A percentile compares a stretch with the other conserved stretches of the same genome.
Evolutionary conservation across 2,797 vertebrate genomes (phyloP).

Genomic region (Eptatretus atami): DNA sequence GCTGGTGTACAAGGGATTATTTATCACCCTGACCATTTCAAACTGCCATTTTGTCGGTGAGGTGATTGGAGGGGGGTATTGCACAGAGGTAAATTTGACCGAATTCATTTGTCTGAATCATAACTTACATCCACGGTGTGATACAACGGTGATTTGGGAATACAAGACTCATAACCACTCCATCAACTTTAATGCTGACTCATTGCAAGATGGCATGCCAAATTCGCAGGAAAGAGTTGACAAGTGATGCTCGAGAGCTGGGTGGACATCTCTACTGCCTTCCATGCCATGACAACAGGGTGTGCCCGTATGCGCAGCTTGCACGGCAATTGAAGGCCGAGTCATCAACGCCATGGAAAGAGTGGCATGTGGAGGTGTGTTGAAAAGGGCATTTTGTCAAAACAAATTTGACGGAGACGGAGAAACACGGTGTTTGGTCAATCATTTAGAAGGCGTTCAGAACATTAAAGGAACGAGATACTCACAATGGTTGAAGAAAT

Average conservation of each 20-base stretch:
- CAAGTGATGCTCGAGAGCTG: conserved; percentile 59
- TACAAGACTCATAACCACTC: too few relatives aligned
- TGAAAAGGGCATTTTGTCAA: neutral
- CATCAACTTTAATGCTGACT: too few relatives aligned
- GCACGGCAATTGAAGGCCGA: conserved; percentile 74
- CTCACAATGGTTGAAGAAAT: too few relatives aligned
- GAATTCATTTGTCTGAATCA: too few relatives aligned
- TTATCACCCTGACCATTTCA: neutral
- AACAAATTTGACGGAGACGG: too few relatives aligned
- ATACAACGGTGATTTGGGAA: too few relatives aligned
- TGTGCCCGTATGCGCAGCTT: conserved; percentile 81
- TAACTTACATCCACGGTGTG: too few relatives aligned
- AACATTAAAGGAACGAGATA: too few relatives aligned
- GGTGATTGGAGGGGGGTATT: neutral
- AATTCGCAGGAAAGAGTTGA: conserved; percentile 59
- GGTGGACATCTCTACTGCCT: conserved; percentile 78
- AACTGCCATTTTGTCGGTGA: neutral
- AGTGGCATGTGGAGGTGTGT: conserved; percentile 86
- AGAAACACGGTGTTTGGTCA: too few relatives aligned
- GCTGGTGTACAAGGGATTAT: neutral
- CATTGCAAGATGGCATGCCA: conserved; percentile 4
- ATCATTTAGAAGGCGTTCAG: too few relatives aligned
- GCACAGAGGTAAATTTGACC: too few relatives aligned
- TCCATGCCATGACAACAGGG: conserved; percentile 92
- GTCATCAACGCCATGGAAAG: conserved; percentile 96